These are phyloP conservation scores for Dendrolimus kikuchii DNA, from an alignment of 1,140 invertebrate genomes.

Conservation along the genomic window DNA sequence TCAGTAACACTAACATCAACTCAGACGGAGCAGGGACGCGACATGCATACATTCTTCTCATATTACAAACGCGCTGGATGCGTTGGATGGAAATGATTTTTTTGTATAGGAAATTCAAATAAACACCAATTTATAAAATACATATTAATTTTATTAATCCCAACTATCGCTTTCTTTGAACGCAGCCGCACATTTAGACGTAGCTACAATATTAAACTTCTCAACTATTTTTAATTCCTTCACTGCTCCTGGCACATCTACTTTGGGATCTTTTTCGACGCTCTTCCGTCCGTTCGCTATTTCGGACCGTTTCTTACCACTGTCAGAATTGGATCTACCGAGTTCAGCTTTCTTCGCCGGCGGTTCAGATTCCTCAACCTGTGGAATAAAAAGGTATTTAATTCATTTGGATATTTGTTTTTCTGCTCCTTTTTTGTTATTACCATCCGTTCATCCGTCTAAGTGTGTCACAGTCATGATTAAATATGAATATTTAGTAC, in stretches of 20 bases:
- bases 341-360: constrained; percentile 35
- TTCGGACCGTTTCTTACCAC: constrained; percentile 12
- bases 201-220: constrained; percentile 32
- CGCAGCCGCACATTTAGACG: constrained; percentile 31
- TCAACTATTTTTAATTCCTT: constrained; percentile 27
- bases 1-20: too few relatives aligned
- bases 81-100: too few relatives aligned
- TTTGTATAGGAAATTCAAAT: too few relatives aligned
- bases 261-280: constrained; percentile 13
- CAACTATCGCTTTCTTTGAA: constrained; percentile 60
- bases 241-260: constrained; percentile 16
- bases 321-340: constrained; percentile 13
- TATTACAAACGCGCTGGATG: too few relatives aligned
- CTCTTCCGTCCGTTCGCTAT: constrained; percentile 18
- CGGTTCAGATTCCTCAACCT: constrained; percentile 43
- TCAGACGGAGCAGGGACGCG: too few relatives aligned
- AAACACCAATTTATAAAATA: neutral
- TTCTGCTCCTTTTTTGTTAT: too few relatives aligned
- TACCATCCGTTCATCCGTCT: too few relatives aligned
- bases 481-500: too few relatives aligned
- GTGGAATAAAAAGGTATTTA: neutral
- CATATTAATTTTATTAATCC: constrained; percentile 32
- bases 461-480: too few relatives aligned
- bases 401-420: too few relatives aligned
- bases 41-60: too few relatives aligned